Conservation (phyloP, 2,113 vertebrate genomes). For the Dermatemys mawii region DNA sequence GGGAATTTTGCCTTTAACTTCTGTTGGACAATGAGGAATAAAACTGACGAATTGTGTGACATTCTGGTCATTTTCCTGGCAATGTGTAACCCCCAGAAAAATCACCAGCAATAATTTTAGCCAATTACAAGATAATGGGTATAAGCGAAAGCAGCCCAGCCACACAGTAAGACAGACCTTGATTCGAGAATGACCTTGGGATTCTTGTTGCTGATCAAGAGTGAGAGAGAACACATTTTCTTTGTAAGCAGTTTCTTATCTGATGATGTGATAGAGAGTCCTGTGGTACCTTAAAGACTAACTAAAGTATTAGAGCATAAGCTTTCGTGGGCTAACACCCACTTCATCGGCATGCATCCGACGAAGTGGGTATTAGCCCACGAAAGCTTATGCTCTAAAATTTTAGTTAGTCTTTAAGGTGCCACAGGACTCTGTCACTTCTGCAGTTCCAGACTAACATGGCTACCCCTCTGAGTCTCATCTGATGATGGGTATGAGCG, state of each 20-base stretch:
- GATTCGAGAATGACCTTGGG: conserved; percentile 8
- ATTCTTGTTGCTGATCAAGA: conserved; percentile 43
- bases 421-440: too few relatives aligned
- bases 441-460: too few relatives aligned
- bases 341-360: too few relatives aligned
- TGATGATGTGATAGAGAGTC: too few relatives aligned
- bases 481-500: conserved; percentile 19
- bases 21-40: background rate
- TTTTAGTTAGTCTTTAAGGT: too few relatives aligned
- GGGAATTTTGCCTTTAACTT: background rate
- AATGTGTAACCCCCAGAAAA: background rate
- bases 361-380: too few relatives aligned
- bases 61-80: background rate
- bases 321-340: too few relatives aligned
- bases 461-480: too few relatives aligned
- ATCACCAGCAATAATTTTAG: background rate
- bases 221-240: background rate
- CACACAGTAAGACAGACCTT: background rate
- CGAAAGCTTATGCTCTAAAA: too few relatives aligned
- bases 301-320: too few relatives aligned
- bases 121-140: background rate
- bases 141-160: background rate
- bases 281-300: too few relatives aligned
- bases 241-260: background rate
- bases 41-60: background rate